A percentile compares a stretch with the other conserved stretches of the same genome.
phyloP scores from a whole-genome alignment of 2,113 vertebrate species.

The Gavialis gangeticus region DNA sequence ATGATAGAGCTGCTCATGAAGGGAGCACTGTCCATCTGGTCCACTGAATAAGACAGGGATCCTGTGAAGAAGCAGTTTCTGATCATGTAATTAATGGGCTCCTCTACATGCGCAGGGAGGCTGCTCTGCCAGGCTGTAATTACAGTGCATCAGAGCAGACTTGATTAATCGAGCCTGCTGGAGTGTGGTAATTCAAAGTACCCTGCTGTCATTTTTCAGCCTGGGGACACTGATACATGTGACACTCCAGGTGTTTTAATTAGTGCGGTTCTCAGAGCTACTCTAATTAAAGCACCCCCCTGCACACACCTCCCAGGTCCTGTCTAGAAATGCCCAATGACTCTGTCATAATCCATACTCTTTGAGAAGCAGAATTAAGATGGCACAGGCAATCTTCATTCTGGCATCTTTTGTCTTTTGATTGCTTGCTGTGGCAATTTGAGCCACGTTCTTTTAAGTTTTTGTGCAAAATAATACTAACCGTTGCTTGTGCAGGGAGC shows the following conservation, averaged over 20 bases:
- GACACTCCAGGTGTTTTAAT: no score
- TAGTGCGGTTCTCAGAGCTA: no score
- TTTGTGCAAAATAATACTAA: background rate
- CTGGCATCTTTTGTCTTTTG: background rate
- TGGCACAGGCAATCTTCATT: background rate
- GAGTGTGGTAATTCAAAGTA: no score
- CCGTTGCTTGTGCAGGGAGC: background rate
- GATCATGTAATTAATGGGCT: background rate
- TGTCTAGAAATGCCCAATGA: background rate
- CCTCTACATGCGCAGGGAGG: no score
- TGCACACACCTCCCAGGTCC: no score
- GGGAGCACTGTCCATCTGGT: background rate
- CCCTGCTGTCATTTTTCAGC: no score
- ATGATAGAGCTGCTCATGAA: background rate
- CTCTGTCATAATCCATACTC: background rate
- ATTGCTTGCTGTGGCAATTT: background rate
- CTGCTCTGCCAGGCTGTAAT: no score
- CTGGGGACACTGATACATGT: no score
- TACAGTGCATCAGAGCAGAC: no score
- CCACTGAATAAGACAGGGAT: background rate
- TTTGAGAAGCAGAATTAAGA: no score
- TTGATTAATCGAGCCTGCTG: no score
- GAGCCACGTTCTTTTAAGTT: background rate
- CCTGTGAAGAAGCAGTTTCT: background rate
- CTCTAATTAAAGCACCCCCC: no score